These are phyloP conservation scores for Chymomyza costata DNA, from an alignment of 1,140 invertebrate genomes.

Conservation along the genomic window DNA sequence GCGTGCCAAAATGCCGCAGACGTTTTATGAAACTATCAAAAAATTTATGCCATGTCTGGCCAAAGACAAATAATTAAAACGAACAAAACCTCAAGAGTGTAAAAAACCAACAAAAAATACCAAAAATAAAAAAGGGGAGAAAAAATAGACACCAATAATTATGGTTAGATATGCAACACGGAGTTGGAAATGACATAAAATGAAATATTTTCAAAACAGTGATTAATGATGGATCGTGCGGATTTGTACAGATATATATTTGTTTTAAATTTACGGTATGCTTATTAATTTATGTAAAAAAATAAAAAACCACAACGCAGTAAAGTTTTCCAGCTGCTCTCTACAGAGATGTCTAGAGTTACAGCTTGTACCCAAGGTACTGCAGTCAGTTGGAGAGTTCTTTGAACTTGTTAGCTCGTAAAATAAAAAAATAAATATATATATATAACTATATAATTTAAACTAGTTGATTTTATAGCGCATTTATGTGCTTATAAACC, in stretches of 20 bases:
- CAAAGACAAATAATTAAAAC: constrained; percentile 67
- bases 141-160: constrained; percentile 50
- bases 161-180: constrained; percentile 38
- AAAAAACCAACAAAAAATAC: constrained; percentile 23
- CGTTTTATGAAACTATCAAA: constrained; percentile 53
- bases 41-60: constrained; percentile 65
- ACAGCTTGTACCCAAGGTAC: no score
- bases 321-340: no score
- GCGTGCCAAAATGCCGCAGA: constrained; percentile 70
- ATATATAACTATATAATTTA: no score
- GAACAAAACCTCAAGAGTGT: no score
- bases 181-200: constrained; percentile 47
- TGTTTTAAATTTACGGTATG: constrained; percentile 69
- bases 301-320: no score
- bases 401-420: no score
- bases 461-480: no score
- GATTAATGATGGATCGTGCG: constrained; percentile 65
- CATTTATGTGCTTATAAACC: no score
- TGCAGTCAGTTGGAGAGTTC: no score
- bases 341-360: no score
- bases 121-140: constrained; percentile 12
- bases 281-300: constrained; percentile 65
- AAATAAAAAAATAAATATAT: no score
- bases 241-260: constrained; percentile 60
- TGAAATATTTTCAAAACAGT: constrained; percentile 49